Conservation (phyloP, 2,888 invertebrate species). For the Ryuthela nishihirai region DNA sequence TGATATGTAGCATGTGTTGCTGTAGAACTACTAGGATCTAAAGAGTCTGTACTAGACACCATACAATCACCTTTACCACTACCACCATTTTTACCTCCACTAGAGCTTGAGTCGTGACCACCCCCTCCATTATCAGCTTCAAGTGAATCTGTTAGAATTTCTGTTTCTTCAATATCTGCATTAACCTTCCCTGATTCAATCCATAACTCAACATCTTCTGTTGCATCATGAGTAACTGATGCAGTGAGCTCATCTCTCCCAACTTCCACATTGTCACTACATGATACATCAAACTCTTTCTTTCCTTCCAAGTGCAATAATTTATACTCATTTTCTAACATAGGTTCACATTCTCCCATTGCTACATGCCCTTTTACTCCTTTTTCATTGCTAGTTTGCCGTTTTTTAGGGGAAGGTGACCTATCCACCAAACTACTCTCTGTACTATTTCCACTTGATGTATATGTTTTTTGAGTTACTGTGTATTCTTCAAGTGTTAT, state of each 20-base stretch:
- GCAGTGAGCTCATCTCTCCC: conserved; percentile 38
- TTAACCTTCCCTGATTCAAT: conserved; percentile 26
- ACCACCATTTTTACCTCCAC: conserved; percentile 41
- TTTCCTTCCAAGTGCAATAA: conserved; percentile 45
- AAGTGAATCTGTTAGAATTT: conserved; percentile 6
- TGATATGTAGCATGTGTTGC: conserved; percentile 79
- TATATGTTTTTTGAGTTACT: conserved; percentile 8
- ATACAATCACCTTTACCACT: conserved; percentile 48
- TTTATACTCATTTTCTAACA: background rate
- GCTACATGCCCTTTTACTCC: no score
- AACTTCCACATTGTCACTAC: no score
- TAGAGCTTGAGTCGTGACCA: conserved; percentile 33
- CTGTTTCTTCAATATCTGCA: conserved; percentile 11
- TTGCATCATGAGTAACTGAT: background rate
- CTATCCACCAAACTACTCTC: conserved; percentile 56
- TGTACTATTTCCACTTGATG: conserved; percentile 30
- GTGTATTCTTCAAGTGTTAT: conserved; percentile 28
- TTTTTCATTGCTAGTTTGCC: no score
- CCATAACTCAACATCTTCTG: background rate
- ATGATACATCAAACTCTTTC: conserved; percentile 55
- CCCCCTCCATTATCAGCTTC: conserved; percentile 14
- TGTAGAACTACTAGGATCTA: conserved; percentile 73
- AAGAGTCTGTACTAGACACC: conserved; percentile 66
- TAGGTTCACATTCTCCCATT: no score
- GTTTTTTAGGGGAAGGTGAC: conserved; percentile 29